A percentile compares a stretch with the other conserved stretches of the same genome.
Evolutionary conservation across 2,113 vertebrate species (phyloP).

Genomic region (Myodes glareolus): DNA sequence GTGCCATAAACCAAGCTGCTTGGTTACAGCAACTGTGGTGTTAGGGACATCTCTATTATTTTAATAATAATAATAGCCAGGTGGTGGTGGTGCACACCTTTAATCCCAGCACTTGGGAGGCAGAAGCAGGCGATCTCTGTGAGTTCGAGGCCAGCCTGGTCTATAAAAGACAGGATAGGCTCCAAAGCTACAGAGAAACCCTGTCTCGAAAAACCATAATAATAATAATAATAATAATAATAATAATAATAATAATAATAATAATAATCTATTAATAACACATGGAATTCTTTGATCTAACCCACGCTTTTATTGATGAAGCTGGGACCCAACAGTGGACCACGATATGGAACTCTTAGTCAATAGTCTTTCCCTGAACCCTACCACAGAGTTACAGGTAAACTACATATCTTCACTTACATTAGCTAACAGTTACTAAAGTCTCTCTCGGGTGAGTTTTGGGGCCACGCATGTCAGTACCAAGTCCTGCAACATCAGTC

Average conservation of each 20-base stretch:
- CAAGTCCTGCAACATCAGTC: not conserved
- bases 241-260: too few species aligned
- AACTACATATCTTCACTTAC: not conserved
- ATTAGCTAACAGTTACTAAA: not conserved
- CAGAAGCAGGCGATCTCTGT: too few species aligned
- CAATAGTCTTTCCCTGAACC: too few species aligned
- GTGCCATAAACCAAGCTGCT: slow-evolving; percentile 3
- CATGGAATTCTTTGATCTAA: not conserved
- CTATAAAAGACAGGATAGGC: too few species aligned
- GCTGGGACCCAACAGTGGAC: not conserved
- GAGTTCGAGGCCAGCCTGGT: too few species aligned
- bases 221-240: too few species aligned
- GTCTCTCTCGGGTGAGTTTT: not conserved
- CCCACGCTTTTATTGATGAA: not conserved
- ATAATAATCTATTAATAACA: not conserved
- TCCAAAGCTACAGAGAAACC: too few species aligned
- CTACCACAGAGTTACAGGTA: not conserved
- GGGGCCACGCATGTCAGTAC: not conserved
- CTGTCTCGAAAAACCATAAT: too few species aligned
- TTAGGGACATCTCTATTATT: not conserved
- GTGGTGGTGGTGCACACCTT: too few species aligned
- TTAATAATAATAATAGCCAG: too few species aligned
- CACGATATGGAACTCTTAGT: not conserved
- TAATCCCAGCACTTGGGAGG: too few species aligned
- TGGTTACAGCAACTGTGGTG: not conserved